Evolutionary conservation across 2,888 invertebrate species (phyloP), one percentile per base, ranked within the genome.

Genomic region (Temnothorax unifasciatus): DNA sequence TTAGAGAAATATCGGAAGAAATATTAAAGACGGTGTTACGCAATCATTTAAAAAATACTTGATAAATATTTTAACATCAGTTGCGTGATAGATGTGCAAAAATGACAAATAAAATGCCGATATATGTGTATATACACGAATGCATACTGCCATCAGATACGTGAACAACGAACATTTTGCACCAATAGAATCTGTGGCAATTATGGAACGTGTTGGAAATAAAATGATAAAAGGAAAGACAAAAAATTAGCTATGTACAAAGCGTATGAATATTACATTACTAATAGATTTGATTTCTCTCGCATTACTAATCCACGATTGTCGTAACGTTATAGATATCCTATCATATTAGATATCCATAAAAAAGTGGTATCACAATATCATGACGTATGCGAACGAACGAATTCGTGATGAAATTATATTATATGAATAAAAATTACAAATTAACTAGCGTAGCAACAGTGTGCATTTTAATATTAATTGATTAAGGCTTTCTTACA

Each of bases 361-460:
- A 86, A 71, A 74, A 66, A 85, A 54, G 50, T 83, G 82, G 69
- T 85, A 84, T 88, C 89, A 83, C 88, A 85, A 75, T 71, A 66
- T 81, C 59, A 81, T 82, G 74, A 77, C 52, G 29, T 76, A 63
- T 71, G 29, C 73, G n/a, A 85, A 76, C 61, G 38, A 57, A 71
- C 9, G 5, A 61, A 71, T 59, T 71, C 34, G 47, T 38, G 57
- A 71, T 1, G 18, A 57, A 44, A 47, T 77, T 77, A 44, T 13
- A 44, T 44, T 59, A 47, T 47, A 38, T n/a, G 8, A 61, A 0
- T 38, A 11, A 61, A 18, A 34, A 5, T 47, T 41, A 50, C 9
- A 59, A 59, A 25, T 50, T 44, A 34, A 64, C 41, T 64, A 59
- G 54, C 64, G 71, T 59, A 41, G n/a, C 34, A 57, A 25, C 63